Base-by-base conservation (phyloP, 2,888 invertebrate species). In the Hoplodrina blanda region DNA sequence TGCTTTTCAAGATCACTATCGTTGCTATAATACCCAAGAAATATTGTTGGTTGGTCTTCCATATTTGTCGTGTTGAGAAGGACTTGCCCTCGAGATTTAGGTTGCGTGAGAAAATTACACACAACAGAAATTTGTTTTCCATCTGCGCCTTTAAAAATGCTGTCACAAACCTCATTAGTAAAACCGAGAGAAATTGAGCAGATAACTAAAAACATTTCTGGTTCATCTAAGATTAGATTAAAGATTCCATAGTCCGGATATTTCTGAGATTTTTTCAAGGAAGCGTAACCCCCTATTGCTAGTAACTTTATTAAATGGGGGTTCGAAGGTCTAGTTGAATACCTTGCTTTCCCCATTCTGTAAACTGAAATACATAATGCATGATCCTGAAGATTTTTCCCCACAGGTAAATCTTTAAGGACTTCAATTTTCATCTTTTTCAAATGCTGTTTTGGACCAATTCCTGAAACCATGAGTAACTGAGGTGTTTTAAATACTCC, bases 301-400 rank as follows among this genome's bases (percentile, higher is more conserved):
- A 46, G 52, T 11, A 68, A 8, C 2, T 30, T 53, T 30, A 60
- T 4, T 55, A 11, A 10, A 17, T 60, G 19, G 10, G 69, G 54
- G 13, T 69, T 37, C 13, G 20, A 37, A 17, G 25, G 8, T 1
- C 0, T 10, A 0, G 7, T 25, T 41, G 11, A 19, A 11, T 5
- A 13, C 2, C 46, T 57, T 13, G 52, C 37, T 19, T 53, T 4
- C 2, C 57, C 69, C 68, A 37, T 69, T 68, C 60, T 68, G 19
- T 89, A 88, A 15, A 84, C 49, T 10, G 93, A 15, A 20, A 83
- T 5, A 15, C 88, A 86, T 6, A 83, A 81, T 0, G 92, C 84
- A 76, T 96, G 96, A 70, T 96, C 96, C 69, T 95, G 93, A 1
- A 96, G 86, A 76, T 94, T 94, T 33, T 88, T 73, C 0, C 96